Percentiles rank a stretch among this genome's conserved stretches.
Evolutionary conservation across 2,888 invertebrate genomes (phyloP).

Genomic region (Caradrina clavipalpis): DNA sequence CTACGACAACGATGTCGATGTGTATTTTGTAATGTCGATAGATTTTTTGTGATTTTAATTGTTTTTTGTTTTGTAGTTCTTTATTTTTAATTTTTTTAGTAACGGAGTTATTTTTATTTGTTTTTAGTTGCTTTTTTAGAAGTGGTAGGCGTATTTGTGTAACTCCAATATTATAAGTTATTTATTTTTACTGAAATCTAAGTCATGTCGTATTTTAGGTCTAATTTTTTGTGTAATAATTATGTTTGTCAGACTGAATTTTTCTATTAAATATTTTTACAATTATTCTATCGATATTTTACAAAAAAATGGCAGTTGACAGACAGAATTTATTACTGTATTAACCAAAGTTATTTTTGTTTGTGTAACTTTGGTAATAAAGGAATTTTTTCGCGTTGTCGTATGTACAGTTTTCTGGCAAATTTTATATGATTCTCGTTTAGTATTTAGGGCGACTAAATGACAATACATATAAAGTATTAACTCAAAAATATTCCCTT

Average conservation of each 20-base stretch:
- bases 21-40: slow-evolving; percentile 54
- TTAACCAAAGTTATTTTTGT: slow-evolving; percentile 47
- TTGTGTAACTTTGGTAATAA: slow-evolving; percentile 39
- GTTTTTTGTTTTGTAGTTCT: slow-evolving; percentile 12
- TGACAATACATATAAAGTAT: slow-evolving; percentile 89
- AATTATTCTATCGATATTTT: slow-evolving; percentile 53
- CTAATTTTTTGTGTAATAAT: slow-evolving; percentile 38
- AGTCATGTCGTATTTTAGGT: slow-evolving; percentile 29
- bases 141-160: slow-evolving; percentile 52
- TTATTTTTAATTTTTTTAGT: slow-evolving; percentile 11
- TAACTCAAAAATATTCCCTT: slow-evolving; percentile 86
- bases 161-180: slow-evolving; percentile 29
- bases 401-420: slow-evolving; percentile 63
- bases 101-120: slow-evolving; percentile 42
- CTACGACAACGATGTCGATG: slow-evolving; percentile 46
- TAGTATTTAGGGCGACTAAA: slow-evolving; percentile 90
- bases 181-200: slow-evolving; percentile 37
- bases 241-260: slow-evolving; percentile 59
- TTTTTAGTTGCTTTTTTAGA: slow-evolving; percentile 55
- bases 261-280: slow-evolving; percentile 25
- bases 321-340: slow-evolving; percentile 29
- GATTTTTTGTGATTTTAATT: slow-evolving; percentile 33
- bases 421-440: slow-evolving; percentile 88
- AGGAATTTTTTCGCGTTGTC: slow-evolving; percentile 43
- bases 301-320: slow-evolving; percentile 29